Conservation (phyloP, 2,113 vertebrate genomes). For the Gallinago undulata region DNA sequence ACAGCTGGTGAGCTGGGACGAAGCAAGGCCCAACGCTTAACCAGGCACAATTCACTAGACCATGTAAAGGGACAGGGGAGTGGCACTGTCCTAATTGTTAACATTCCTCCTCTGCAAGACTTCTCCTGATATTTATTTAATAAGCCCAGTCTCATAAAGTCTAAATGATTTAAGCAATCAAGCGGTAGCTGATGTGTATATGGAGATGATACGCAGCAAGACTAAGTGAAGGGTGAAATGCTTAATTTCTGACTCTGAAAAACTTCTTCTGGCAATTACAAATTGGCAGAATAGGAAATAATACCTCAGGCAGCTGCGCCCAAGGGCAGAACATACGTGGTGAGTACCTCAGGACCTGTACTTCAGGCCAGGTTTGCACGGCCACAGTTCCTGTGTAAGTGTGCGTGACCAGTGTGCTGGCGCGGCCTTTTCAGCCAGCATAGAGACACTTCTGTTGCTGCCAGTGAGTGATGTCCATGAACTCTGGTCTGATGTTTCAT, state of each 20-base stretch:
- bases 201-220: slow-evolving; percentile 7
- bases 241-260: not conserved
- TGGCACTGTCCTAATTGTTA: slow-evolving; percentile 43
- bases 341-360: not conserved
- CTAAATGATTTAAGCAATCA: slow-evolving; percentile 17
- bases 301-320: not conserved
- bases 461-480: not conserved
- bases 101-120: slow-evolving; percentile 45
- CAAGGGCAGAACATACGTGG: not conserved
- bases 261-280: not conserved
- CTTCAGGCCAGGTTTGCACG: not conserved
- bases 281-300: not conserved
- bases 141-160: slow-evolving; percentile 29
- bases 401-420: accelerated
- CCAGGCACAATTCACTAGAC: not conserved
- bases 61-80: slow-evolving; percentile 36
- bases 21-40: not conserved
- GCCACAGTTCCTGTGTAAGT: not conserved
- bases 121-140: slow-evolving; percentile 44
- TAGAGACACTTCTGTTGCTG: not conserved
- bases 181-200: slow-evolving; percentile 24
- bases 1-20: not conserved
- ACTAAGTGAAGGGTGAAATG: not conserved
- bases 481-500: not conserved
- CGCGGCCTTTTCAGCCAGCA: accelerated